phyloP scores from a whole-genome alignment of 2,888 invertebrate genomes.

The Seira sanloemensis region DNA sequence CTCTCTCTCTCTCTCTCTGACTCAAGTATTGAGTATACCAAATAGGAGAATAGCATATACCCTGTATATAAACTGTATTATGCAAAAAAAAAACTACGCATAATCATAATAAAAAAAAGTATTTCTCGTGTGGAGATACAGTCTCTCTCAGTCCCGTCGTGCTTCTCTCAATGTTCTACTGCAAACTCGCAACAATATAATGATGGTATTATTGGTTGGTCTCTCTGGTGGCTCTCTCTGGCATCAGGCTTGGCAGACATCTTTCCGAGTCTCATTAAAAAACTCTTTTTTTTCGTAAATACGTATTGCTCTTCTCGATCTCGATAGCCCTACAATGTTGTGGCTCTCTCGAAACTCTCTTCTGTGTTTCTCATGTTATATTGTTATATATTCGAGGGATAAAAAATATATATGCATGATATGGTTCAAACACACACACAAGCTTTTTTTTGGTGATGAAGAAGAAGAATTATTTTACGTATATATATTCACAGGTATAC shows the following conservation, averaged over 20 bases:
- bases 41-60: not conserved
- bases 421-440: not conserved
- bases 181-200: too few relatives aligned
- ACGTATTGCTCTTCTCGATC: too few relatives aligned
- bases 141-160: not conserved
- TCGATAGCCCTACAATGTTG: slow-evolving; percentile 36
- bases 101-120: not conserved
- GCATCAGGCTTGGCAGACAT: slow-evolving; percentile 71
- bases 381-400: not conserved
- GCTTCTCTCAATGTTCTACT: too few relatives aligned
- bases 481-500: not conserved
- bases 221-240: slow-evolving; percentile 62
- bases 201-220: slow-evolving; percentile 9
- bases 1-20: too few relatives aligned
- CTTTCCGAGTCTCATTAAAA: slow-evolving; percentile 68
- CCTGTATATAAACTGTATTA: not conserved
- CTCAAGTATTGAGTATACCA: not conserved
- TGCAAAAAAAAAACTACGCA: slow-evolving; percentile 2
- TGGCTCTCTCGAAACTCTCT: not conserved
- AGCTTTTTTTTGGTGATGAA: not conserved
- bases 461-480: not conserved
- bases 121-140: too few relatives aligned
- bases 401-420: not conserved
- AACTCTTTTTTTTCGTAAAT: too few relatives aligned
- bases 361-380: not conserved